phyloP scores from a whole-genome alignment of 2,888 invertebrate genomes.

The Biston stratarius region DNA sequence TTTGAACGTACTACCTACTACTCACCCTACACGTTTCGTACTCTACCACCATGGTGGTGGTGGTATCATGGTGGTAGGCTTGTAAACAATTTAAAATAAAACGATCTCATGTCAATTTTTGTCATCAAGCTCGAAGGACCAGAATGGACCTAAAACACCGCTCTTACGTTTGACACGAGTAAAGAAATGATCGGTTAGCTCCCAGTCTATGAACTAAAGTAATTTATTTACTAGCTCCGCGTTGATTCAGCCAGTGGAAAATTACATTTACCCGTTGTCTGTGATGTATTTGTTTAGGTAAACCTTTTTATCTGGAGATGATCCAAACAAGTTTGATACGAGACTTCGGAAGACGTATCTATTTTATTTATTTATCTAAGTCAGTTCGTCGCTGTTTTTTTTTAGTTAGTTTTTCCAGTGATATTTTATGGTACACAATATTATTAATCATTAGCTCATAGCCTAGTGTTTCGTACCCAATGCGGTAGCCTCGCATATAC shows the following conservation, averaged over 20 bases:
- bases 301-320: conserved; percentile 33
- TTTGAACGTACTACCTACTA: no score
- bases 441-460: no score
- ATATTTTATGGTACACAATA: no score
- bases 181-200: background rate
- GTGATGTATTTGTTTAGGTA: conserved; percentile 37
- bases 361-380: conserved; percentile 12
- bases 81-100: no score
- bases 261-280: conserved; percentile 44
- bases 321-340: conserved; percentile 13
- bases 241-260: conserved; percentile 45
- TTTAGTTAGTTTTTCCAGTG: background rate
- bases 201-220: conserved; percentile 34
- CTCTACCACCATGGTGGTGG: no score
- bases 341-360: conserved; percentile 12
- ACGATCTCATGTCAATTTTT: no score
- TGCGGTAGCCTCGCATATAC: no score
- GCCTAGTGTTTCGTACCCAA: no score
- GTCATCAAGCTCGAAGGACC: no score
- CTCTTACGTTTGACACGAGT: background rate
- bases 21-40: no score
- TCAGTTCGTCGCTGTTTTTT: background rate
- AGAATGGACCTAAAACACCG: no score
- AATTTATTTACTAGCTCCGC: conserved; percentile 44
- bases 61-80: no score